Evolutionary conservation across 2,113 vertebrate species (phyloP).

Genomic region (Cebus imitator): DNA sequence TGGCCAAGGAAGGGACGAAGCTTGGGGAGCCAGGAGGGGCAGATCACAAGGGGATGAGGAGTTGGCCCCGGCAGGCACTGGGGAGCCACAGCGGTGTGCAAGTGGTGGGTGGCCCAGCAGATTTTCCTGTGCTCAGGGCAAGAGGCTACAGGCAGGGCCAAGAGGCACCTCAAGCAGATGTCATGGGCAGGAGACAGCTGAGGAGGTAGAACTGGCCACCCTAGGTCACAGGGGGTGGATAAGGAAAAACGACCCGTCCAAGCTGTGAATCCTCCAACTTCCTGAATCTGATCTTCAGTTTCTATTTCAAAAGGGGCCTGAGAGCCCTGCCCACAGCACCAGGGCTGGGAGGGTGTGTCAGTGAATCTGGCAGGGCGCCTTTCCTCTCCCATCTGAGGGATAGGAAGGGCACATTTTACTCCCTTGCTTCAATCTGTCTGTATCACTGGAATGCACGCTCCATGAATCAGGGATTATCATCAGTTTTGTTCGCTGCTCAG

Average conservation of each 20-base stretch:
- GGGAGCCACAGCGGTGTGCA: background rate
- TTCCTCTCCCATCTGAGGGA: background rate
- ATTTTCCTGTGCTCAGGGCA: background rate
- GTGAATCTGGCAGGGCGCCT: background rate
- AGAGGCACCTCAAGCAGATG: background rate
- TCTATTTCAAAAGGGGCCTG: background rate
- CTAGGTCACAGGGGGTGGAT: background rate
- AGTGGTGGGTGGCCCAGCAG: accelerated
- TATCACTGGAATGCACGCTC: background rate
- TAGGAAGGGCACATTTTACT: background rate
- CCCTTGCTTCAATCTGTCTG: background rate
- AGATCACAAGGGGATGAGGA: background rate
- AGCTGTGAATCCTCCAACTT: background rate
- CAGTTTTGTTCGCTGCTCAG: background rate
- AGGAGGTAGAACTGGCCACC: background rate
- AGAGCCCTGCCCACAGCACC: background rate
- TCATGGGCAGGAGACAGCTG: background rate
- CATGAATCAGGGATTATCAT: background rate
- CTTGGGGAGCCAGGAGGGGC: background rate
- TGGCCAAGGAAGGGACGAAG: background rate
- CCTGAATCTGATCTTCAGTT: background rate
- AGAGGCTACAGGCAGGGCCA: background rate
- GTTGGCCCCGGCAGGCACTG: background rate
- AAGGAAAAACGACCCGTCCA: background rate
- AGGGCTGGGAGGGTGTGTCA: background rate